A percentile compares a stretch with the other conserved stretches of the same genome.
These are phyloP conservation scores for Hirundichthys speculiger DNA, from an alignment of 2,113 vertebrate genomes.

Conservation along the genomic window DNA sequence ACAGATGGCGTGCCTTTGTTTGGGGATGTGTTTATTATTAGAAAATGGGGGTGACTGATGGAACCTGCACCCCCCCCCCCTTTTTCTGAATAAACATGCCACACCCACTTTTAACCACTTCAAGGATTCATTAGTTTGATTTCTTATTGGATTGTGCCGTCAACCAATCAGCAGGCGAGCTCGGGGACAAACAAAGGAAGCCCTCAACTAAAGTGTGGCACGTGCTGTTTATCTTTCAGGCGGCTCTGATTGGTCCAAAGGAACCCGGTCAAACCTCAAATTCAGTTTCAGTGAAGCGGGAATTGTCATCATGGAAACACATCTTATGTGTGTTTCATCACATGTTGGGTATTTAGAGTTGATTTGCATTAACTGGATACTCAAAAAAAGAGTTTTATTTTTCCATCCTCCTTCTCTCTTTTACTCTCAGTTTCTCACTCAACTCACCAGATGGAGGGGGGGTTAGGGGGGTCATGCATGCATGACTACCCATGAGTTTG, in stretches of 20 bases:
- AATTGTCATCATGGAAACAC: constrained; percentile 2
- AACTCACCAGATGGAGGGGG: constrained; percentile 75
- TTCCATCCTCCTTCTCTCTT: not conserved
- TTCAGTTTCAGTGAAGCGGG: constrained; percentile 20
- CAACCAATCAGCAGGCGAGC: constrained; percentile 37
- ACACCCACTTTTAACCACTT: constrained; percentile 15
- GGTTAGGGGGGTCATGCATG: constrained; percentile 59
- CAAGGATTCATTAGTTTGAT: not conserved
- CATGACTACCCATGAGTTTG: constrained; percentile 68
- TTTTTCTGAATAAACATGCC: constrained; percentile 26
- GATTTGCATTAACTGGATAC: constrained; percentile 2
- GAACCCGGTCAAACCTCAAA: constrained; percentile 20
- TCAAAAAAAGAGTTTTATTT: not conserved
- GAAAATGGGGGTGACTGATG: constrained; percentile 52
- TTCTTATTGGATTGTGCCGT: constrained; percentile 13
- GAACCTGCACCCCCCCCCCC: not conserved
- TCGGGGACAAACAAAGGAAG: constrained; percentile 31
- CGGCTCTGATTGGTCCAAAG: constrained; percentile 36
- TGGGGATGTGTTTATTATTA: constrained; percentile 66
- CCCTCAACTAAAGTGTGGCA: constrained; percentile 4
- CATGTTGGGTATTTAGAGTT: not conserved
- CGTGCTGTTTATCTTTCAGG: not conserved
- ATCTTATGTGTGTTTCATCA: no score
- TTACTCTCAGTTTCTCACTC: constrained; percentile 33
- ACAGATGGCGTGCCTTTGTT: constrained; percentile 77